phyloP scores from a whole-genome alignment of 2,113 vertebrate species.

The Pluvialis apricaria region DNA sequence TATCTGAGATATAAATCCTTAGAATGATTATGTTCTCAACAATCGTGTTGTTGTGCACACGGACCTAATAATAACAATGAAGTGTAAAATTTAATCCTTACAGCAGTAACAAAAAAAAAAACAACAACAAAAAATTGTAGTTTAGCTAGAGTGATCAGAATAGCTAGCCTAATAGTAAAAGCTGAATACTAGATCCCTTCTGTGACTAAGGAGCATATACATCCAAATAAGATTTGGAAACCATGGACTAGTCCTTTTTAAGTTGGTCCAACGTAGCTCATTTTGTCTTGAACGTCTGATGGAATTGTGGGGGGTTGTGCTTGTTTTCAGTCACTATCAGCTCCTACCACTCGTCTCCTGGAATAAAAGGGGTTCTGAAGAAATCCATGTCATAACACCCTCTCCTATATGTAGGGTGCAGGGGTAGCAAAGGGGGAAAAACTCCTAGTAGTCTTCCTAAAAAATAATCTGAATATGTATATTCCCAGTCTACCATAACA shows the following conservation, averaged over 20 bases:
- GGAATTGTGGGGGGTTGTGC: not conserved
- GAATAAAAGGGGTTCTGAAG: not conserved
- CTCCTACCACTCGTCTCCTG: not conserved
- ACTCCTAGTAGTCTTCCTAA: not conserved
- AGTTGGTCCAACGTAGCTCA: not conserved
- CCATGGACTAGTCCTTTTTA: not conserved
- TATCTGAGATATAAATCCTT: not conserved
- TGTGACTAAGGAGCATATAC: not conserved
- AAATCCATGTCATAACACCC: accelerated
- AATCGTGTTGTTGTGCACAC: not conserved
- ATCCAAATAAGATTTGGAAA: not conserved
- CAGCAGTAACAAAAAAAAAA: not conserved
- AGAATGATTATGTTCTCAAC: not conserved
- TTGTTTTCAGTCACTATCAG: not conserved
- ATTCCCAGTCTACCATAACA: not conserved
- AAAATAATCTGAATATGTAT: not conserved
- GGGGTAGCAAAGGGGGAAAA: not conserved
- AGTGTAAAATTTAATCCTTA: not conserved
- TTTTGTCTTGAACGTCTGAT: not conserved
- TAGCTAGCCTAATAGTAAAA: not conserved
- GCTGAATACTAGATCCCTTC: not conserved
- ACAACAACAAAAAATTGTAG: not conserved
- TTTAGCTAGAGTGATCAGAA: not conserved
- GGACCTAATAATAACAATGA: not conserved
- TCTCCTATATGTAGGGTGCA: not conserved